Evolutionary conservation across 2,888 invertebrate genomes (phyloP), one percentile per base, ranked within the genome.

Genomic region (Balanococcus diminutus): DNA sequence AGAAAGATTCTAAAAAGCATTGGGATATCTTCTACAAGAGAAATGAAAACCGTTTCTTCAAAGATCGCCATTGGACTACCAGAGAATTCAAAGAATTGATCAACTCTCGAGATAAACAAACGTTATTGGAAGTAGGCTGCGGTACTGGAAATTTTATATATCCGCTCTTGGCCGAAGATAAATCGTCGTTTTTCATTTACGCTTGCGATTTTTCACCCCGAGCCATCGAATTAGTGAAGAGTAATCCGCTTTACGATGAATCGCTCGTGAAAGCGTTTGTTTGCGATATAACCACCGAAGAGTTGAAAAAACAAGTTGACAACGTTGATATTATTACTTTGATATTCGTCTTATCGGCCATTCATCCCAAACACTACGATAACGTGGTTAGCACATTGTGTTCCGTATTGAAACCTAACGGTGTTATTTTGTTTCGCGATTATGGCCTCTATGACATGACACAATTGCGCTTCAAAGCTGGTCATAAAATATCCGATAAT

Each of bases 1-100:
- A 98, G 89, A 91, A 90, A 79, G 94, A 98, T 88, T 96, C 97
- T 0, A 94, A 94, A 89, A 95, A 95, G 87, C 93, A 98, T 89
- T 99, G 98, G 98, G 98, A 98, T 90, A 91, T 97, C 84, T 99
- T 99, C 90, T 99, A 98, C 90, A 98, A 98, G 90, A 91, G 98
- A 87, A 98, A 99, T 89, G 95, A 96, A 88, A 96, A 94, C 0
- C 93, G 95, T 88, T 98, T 99, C 90, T 99, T 98, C 89, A 96
- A 96, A 90, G 97, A 98, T 90, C 92, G 98, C 19, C 97, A 97
- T 89, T 99, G 99, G 99, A 98, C 98, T 0, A 95, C 95, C 87
- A 92, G 97, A 89, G 99, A 99, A 91, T 98, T 99, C 91, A 91
- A 93, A 88, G 96, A 97, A 89, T 91, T 98, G 19, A 90, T 93